Base-by-base conservation (phyloP, 2,797 vertebrate genomes). In the Peromyscus attwateri region DNA sequence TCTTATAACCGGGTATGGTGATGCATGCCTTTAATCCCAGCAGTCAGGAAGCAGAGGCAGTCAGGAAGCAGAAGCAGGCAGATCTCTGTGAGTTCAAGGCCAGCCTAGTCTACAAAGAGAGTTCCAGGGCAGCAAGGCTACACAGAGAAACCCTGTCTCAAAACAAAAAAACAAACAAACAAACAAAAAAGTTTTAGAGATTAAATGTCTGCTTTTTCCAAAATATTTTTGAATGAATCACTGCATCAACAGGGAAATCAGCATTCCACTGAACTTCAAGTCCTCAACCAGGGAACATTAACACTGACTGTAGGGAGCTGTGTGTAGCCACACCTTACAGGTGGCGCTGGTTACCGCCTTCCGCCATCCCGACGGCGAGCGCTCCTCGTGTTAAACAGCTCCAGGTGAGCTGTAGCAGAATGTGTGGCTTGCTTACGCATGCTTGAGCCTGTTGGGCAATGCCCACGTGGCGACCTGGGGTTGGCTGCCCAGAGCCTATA, bases 161-260 rank as follows among this genome's bases (percentile, higher is more conserved):
- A 40, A 40, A 73, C 29, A 66, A 66, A 66, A 31, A 1, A 29
- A 66, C 2, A 52, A 52, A 14, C 52, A 52, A 52, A 52, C 49
- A 12, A 52, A 52, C 49, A 70, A 70, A 70, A 89, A 49, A 81
- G 52, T 46, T 46, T 27, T 96, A 31, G 85, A 96, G 60, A 91
- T 87, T 79, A 93, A 95, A 83, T 57, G 37, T 92, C 46, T 93
- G 60, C 79, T 94, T 91, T 87, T 92, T 73, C 73, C 83, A 88
- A 96, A 68, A 92, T 62, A 57, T 93, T 95, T 89, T 87, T 31
- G 5, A 95, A 90, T 34, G 64, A 92, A 83, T 71, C 94, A 95
- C 43, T 31, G 10, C 23, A 76, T 43, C 60, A 95, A 8, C 77
- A 85, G 16, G 43, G 52, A 95, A 95, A 84, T 77, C n/a, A 83